Evolutionary conservation across 2,113 vertebrate genomes (phyloP), one percentile per base, ranked within the genome.

Genomic region (Notothenia rossii): DNA sequence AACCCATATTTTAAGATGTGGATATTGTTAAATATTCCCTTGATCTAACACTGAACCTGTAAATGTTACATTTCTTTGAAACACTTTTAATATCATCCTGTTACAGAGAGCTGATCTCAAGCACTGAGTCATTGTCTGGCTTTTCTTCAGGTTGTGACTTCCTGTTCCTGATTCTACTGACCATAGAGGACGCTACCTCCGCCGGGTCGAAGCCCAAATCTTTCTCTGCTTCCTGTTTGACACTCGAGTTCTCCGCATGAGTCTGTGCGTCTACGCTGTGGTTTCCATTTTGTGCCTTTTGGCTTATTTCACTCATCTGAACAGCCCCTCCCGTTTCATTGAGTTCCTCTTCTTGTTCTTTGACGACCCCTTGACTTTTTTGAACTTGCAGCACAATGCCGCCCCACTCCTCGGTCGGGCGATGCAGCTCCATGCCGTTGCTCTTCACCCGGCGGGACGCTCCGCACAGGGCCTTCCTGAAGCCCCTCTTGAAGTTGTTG

Each of bases 401-500:
- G 43, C 53, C 91, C 93, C 70, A 95, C 91, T 7, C 94, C 90
- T 58, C 95, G 5, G 92, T 91, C 7, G 90, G 88, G 0, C 84
- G 50, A 62, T 83, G 90, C 65, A 92, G 80, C 85, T 95, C 0
- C 2, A 86, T 11, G 29, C 75, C 78, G 77, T 96, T 96, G 92
- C 86, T 96, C 70, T 95, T 93, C 29, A 98, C 96, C 0, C 95
- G 94, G 10, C 97, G 96, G 0, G 97, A 96, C 4, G 96, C 92
- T 36, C 97, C 94, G 74, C 97, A 94, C 91, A 99, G 92, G 60
- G 96, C 95, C 82, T 96, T 95, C 71, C 95, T 94, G 92, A 99
- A 98, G 62, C 98, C 97, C 82, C 97, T 94, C 91, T 99, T 97
- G 93, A 99, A 99, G 90, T 97, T 97, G 81, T 98, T 97, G 12